phyloP scores from a whole-genome alignment of 2,888 invertebrate genomes.

The Taphrorychus bicolor region DNA sequence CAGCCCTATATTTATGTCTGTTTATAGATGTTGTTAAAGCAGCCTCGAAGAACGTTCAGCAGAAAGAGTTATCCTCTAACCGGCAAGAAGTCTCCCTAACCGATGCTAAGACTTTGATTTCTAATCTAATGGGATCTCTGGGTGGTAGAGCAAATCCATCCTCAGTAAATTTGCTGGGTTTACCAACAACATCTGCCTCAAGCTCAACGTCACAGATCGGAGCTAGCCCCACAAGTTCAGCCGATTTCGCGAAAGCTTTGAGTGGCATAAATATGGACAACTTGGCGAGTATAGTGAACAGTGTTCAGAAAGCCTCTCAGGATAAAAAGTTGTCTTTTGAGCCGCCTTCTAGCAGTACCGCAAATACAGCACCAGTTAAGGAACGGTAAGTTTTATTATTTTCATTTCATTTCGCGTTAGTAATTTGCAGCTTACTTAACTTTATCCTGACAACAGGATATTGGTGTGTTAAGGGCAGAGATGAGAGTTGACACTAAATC shows the following conservation, averaged over 20 bases:
- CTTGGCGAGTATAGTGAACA: slow-evolving; percentile 52
- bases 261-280: slow-evolving; percentile 49
- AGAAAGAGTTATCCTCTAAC: slow-evolving; percentile 64
- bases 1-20: too few species aligned
- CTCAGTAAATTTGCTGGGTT: slow-evolving; percentile 43
- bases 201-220: slow-evolving; percentile 21
- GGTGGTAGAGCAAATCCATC: slow-evolving; percentile 37
- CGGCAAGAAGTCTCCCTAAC: slow-evolving; percentile 58
- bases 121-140: slow-evolving; percentile 66
- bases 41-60: slow-evolving; percentile 75
- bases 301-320: slow-evolving; percentile 43
- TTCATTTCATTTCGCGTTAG: too few species aligned
- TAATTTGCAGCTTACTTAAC: too few species aligned
- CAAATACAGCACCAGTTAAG: not conserved
- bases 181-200: slow-evolving; percentile 25
- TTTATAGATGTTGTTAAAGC: slow-evolving; percentile 81
- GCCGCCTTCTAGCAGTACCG: not conserved
- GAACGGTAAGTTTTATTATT: not conserved
- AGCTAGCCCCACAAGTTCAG: slow-evolving; percentile 43
- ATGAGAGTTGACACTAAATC: too few species aligned
- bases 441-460: too few species aligned
- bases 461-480: too few species aligned
- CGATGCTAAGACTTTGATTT: slow-evolving; percentile 69
- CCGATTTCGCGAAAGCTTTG: slow-evolving; percentile 47
- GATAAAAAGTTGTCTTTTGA: slow-evolving; percentile 19